Evolutionary conservation across 2,113 vertebrate species (phyloP).

Genomic region (Seriola rivoliana): DNA sequence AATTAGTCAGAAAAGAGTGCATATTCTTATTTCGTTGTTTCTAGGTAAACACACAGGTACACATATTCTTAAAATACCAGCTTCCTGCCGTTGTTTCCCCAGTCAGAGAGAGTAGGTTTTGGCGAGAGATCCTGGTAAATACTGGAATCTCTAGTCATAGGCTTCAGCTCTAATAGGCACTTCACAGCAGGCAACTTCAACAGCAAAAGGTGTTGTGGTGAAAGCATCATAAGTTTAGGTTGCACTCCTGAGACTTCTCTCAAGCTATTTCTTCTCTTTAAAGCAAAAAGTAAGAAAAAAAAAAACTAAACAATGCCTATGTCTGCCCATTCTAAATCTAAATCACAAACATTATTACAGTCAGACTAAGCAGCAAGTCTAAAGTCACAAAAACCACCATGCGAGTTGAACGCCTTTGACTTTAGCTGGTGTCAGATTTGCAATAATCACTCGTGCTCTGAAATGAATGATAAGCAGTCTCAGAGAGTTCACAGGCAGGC

Average conservation of each 20-base stretch:
- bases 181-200: slow-evolving; percentile 26
- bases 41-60: background rate
- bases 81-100: background rate
- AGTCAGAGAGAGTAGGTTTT: slow-evolving; percentile 8
- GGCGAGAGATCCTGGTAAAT: slow-evolving; percentile 15
- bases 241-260: background rate
- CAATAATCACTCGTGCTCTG: slow-evolving; percentile 34
- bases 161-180: slow-evolving; percentile 29
- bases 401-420: slow-evolving; percentile 45
- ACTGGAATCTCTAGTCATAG: slow-evolving; percentile 21
- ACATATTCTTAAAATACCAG: slow-evolving; percentile 7
- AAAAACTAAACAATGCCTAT: background rate
- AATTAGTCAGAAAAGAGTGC: background rate
- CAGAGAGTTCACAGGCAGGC: slow-evolving; percentile 8
- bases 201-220: slow-evolving; percentile 10
- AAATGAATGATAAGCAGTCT: slow-evolving; percentile 49
- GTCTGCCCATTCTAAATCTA: background rate
- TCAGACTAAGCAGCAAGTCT: background rate
- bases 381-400: slow-evolving; percentile 8
- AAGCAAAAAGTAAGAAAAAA: background rate
- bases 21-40: background rate
- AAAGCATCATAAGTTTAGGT: slow-evolving; percentile 10
- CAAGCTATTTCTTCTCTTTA: background rate
- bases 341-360: background rate
- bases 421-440: slow-evolving; percentile 40